phyloP scores from a whole-genome alignment of 2,888 invertebrate genomes.

The Carabus problematicus region DNA sequence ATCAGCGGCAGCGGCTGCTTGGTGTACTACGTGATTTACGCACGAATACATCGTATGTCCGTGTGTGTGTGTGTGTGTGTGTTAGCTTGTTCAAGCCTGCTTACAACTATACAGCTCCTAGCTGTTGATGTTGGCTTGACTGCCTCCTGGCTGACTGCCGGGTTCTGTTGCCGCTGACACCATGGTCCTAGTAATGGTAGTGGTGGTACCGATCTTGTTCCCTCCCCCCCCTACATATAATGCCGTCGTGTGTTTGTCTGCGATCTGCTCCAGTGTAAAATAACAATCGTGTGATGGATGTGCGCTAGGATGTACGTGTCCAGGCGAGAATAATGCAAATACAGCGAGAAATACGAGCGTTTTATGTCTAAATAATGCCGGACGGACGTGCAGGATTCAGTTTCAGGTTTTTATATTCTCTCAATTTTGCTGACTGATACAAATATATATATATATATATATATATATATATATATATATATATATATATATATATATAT shows the following conservation, averaged over 20 bases:
- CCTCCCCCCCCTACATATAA: neutral
- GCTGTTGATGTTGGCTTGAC: no score
- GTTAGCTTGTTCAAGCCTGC: no score
- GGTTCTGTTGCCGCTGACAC: no score
- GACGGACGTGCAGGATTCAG: conserved; percentile 9
- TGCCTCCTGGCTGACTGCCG: no score
- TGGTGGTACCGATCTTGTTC: no score
- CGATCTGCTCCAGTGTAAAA: conserved; percentile 28
- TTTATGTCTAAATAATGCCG: conserved; percentile 33
- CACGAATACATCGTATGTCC: neutral
- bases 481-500: no score
- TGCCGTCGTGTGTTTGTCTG: conserved; percentile 27
- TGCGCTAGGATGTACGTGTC: conserved; percentile 33
- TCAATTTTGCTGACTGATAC: neutral
- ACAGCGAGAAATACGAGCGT: conserved; percentile 30
- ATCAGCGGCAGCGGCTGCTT: neutral
- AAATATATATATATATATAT: no score
- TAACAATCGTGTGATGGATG: conserved; percentile 40
- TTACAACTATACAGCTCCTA: no score
- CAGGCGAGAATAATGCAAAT: conserved; percentile 29
- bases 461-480: no score
- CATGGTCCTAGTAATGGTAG: no score
- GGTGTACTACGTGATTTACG: neutral
- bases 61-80: no score
- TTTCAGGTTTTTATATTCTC: conserved; percentile 3